These are phyloP conservation scores for Chelonoidis abingdonii DNA, from an alignment of 2,113 vertebrate genomes.

Conservation along the genomic window DNA sequence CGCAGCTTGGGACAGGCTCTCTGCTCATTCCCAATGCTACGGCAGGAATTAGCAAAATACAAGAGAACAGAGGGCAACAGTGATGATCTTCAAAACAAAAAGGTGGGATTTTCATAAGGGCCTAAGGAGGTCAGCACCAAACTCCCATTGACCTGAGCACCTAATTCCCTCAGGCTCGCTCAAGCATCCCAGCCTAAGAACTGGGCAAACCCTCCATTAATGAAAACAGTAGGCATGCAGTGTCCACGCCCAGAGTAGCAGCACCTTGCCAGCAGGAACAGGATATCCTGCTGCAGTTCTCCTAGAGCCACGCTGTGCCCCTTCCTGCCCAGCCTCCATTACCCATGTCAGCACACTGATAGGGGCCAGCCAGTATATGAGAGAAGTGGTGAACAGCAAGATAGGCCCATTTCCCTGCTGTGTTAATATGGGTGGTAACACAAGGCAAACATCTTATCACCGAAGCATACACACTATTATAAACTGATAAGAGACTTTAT, in stretches of 20 bases:
- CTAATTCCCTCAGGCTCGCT: neutral
- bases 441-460: neutral
- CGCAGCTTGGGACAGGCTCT: neutral
- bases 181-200: neutral
- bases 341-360: neutral
- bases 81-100: neutral
- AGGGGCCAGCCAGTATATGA: neutral
- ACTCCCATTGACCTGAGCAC: neutral
- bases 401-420: neutral
- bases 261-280: neutral
- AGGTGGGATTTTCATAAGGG: neutral
- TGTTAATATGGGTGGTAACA: neutral
- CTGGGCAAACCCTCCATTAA: neutral
- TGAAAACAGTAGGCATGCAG: neutral
- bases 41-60: neutral
- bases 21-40: neutral
- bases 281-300: neutral
- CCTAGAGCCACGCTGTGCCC: neutral
- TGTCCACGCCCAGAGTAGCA: neutral
- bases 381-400: neutral
- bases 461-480: neutral
- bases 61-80: neutral
- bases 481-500: neutral
- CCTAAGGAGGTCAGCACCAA: neutral
- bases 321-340: neutral